phyloP scores from a whole-genome alignment of 2,113 vertebrate genomes.

The Copsychus sechellarum region DNA sequence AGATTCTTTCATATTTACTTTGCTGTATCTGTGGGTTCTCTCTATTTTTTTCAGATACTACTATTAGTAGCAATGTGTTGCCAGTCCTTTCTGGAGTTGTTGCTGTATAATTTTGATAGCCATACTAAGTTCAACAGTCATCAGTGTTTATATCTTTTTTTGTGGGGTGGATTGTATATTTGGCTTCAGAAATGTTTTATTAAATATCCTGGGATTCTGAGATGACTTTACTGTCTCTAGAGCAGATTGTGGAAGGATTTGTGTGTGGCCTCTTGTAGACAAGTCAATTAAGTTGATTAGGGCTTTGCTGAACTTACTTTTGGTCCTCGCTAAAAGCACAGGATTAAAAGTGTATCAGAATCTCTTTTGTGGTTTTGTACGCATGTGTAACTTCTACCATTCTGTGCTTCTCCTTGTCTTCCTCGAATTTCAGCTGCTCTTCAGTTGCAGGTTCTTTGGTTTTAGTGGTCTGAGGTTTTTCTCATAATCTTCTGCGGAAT shows the following conservation, averaged over 20 bases:
- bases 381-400: neutral
- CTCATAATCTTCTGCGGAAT: neutral
- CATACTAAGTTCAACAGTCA: neutral
- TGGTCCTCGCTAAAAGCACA: neutral
- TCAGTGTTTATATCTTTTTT: slow-evolving; percentile 26
- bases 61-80: neutral
- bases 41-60: neutral
- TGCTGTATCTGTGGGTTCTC: neutral
- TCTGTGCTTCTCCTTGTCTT: neutral
- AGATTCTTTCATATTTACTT: neutral
- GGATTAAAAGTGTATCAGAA: neutral
- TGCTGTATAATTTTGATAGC: neutral
- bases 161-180: neutral
- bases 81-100: neutral
- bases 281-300: neutral
- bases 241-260: neutral
- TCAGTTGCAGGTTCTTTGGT: neutral
- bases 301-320: neutral
- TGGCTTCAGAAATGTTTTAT: slow-evolving; percentile 38
- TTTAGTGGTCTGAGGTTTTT: neutral
- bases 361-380: neutral
- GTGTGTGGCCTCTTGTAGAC: neutral
- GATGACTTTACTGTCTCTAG: neutral
- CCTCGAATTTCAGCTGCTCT: neutral
- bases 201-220: slow-evolving; percentile 18